Evolutionary conservation across 2,113 vertebrate species (phyloP).

Genomic region (Triplophysa rosa): DNA sequence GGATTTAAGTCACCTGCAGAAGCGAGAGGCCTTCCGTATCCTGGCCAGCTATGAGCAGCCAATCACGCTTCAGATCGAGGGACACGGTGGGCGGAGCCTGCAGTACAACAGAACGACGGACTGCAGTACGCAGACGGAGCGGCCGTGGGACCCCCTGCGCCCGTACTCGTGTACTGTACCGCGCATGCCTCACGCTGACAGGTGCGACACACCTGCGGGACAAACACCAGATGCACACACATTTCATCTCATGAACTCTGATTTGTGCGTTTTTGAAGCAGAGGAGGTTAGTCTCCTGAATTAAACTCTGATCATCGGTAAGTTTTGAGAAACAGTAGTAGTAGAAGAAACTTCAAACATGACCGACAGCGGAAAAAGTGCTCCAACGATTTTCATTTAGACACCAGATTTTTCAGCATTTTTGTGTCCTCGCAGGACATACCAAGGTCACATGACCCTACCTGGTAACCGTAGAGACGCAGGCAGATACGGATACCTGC

Average conservation of each 20-base stretch:
- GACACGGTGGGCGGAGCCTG: constrained; percentile 64
- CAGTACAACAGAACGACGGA: constrained; percentile 54
- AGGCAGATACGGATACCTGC: constrained; percentile 70
- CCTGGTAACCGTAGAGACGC: constrained; percentile 70
- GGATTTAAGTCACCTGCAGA: constrained; percentile 71
- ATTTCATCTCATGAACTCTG: no score
- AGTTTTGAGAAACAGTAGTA: no score
- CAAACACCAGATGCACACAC: neutral
- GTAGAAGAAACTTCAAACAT: no score
- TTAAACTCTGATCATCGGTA: no score
- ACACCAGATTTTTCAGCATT: no score
- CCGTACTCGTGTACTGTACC: constrained; percentile 51
- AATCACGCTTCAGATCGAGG: constrained; percentile 77
- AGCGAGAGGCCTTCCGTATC: constrained; percentile 72
- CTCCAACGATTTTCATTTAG: no score
- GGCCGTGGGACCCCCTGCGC: constrained; percentile 70
- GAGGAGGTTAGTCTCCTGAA: no score
- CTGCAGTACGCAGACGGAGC: constrained; percentile 62
- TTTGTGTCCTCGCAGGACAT: constrained; percentile 59
- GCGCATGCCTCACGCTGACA: constrained; percentile 66
- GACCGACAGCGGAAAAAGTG: no score
- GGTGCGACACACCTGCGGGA: constrained; percentile 52
- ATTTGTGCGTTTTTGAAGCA: no score
- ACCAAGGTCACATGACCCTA: constrained; percentile 68
- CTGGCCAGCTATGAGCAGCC: constrained; percentile 73